Evolutionary conservation across 2,113 vertebrate species (phyloP), one percentile per base, ranked within the genome.

Genomic region (Bungarus multicinctus): DNA sequence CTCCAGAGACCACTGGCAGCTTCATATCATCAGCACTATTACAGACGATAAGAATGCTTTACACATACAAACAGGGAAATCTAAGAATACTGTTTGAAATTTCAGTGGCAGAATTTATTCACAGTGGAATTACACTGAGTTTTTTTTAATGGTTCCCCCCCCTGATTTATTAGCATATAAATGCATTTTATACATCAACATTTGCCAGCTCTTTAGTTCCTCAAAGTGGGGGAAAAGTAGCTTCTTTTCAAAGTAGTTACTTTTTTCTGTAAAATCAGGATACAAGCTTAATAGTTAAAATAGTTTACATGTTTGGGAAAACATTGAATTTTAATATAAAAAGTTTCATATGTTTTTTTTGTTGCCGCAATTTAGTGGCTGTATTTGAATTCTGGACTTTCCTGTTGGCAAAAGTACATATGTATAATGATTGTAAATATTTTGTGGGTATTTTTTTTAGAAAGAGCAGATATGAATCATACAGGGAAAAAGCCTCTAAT

Each of bases 91-190:
- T 47, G 2, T 47, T 43, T 43, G 25, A 97, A 97, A 95, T 98
- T 95, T 95, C 96, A 96, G 91, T 96, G 97, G 95, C 97, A 96
- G 97, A 97, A 97, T 96, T 96, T 95, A 90, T 94, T 97, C 93
- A 97, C 93, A 97, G 97, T 97, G 96, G 97, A 97, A 96, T 94
- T 96, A 97, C 96, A 97, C 95, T 96, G 92, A 97, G 96, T 64
- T 64, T 96, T 97, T 96, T 97, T 96, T 97, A 43, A 0, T 30
- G 27, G 27, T 12, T 4, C 23, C 9, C 12, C 4, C 8, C 11
- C 96, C 94, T 97, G 95, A 95, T 89, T 96, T 97, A 97, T 97
- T 96, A 97, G 97, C 95, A 97, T 69, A 88, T 88, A 94, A 60
- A 96, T 81, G 95, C 93, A 90, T 94, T 94, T 74, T 53, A 93